Percentiles rank a stretch among this genome's conserved stretches.
Conservation (phyloP, 2,888 invertebrate species). For the Aproaerema taeniolella region DNA sequence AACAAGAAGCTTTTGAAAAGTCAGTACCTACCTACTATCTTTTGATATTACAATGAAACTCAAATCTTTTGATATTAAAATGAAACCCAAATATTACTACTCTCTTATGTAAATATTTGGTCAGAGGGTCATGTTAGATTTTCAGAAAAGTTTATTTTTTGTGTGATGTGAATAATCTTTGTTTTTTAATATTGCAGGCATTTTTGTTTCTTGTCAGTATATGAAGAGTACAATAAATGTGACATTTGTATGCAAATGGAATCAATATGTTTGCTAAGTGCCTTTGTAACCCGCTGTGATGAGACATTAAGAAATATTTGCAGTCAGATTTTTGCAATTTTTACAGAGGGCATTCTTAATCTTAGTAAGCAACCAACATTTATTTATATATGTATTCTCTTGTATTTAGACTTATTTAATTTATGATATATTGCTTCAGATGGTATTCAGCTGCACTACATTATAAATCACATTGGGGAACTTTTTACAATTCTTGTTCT, state of each 20-base stretch:
- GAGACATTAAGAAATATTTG: constrained; percentile 84
- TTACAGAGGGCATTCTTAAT: constrained; percentile 67
- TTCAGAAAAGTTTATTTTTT: constrained; percentile 30
- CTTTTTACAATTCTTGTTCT: constrained; percentile 80
- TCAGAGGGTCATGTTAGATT: too few species aligned
- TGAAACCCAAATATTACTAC: too few species aligned
- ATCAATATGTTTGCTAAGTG: constrained; percentile 79
- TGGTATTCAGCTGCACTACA: constrained; percentile 64
- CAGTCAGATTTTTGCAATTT: constrained; percentile 85
- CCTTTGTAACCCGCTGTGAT: constrained; percentile 83
- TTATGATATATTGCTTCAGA: constrained; percentile 40
- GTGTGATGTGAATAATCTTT: too few species aligned
- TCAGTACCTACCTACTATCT: too few species aligned
- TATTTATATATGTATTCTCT: neutral
- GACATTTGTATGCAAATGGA: constrained; percentile 75
- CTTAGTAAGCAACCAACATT: constrained; percentile 44
- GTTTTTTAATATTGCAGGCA: too few species aligned
- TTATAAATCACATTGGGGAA: constrained; percentile 79
- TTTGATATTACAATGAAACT: too few species aligned
- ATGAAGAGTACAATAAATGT: constrained; percentile 79
- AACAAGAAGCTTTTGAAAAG: constrained; percentile 80
- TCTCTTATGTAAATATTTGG: neutral
- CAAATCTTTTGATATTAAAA: too few species aligned
- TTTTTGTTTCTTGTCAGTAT: constrained; percentile 79
- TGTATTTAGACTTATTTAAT: neutral